These are phyloP conservation scores for Melanaphis sacchari DNA, from an alignment of 1,140 invertebrate species.

Conservation along the genomic window DNA sequence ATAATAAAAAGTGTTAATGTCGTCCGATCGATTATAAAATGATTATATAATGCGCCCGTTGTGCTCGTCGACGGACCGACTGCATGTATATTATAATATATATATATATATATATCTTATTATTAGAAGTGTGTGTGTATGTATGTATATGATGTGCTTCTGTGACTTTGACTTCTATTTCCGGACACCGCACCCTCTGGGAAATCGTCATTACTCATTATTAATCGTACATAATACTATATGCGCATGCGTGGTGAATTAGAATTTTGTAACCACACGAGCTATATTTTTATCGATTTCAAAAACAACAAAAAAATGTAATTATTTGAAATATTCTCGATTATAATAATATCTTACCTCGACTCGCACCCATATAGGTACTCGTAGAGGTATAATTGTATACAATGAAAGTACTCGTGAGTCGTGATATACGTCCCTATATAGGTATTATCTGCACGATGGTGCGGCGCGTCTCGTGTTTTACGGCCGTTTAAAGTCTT, in stretches of 20 bases:
- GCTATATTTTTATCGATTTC: not conserved
- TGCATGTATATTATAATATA: not conserved
- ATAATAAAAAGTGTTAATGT: slow-evolving; percentile 24
- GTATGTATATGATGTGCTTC: not conserved
- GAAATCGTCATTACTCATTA: not conserved
- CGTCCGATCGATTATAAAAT: slow-evolving; percentile 19
- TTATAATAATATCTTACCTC: not conserved
- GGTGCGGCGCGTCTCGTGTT: not conserved
- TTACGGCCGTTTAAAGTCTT: not conserved
- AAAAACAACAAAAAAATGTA: not conserved
- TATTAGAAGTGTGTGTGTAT: not conserved
- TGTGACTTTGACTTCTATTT: slow-evolving; percentile 24
- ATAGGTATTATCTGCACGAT: not conserved
- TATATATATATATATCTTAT: not conserved
- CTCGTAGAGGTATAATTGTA: not conserved
- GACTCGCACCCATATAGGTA: not conserved
- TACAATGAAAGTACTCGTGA: not conserved
- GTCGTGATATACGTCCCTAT: not conserved
- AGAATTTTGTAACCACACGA: not conserved
- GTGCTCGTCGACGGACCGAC: not conserved
- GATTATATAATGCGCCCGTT: slow-evolving; percentile 5
- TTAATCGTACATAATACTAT: not conserved
- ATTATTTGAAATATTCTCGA: not conserved
- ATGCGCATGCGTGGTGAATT: not conserved
- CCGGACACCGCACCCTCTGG: slow-evolving; percentile 29